phyloP scores from a whole-genome alignment of 1,140 invertebrate genomes.

The Listronotus oregonensis region DNA sequence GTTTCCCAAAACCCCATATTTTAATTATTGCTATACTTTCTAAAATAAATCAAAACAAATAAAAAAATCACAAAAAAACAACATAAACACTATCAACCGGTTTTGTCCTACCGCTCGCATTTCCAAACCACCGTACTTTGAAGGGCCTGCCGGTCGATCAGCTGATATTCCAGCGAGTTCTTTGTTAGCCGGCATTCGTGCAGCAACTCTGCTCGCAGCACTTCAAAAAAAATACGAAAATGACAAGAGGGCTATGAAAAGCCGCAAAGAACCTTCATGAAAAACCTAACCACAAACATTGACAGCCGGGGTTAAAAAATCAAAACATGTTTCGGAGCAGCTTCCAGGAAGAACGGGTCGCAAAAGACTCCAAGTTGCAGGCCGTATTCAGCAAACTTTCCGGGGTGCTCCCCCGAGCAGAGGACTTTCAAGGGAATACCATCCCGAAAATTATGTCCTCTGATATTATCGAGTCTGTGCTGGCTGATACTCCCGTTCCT shows the following conservation, averaged over 20 bases:
- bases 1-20: no score
- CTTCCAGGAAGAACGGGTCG: slow-evolving; percentile 44
- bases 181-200: slow-evolving; percentile 44
- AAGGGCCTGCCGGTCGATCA: slow-evolving; percentile 42
- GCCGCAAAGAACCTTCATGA: slow-evolving; percentile 9
- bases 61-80: not conserved
- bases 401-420: slow-evolving; percentile 46
- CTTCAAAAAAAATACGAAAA: slow-evolving; percentile 13
- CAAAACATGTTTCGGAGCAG: slow-evolving; percentile 43
- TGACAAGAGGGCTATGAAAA: slow-evolving; percentile 31
- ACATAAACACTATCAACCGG: not conserved
- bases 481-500: slow-evolving; percentile 47
- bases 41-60: not conserved
- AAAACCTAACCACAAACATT: slow-evolving; percentile 15
- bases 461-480: slow-evolving; percentile 51
- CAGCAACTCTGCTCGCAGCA: slow-evolving; percentile 12
- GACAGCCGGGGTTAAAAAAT: slow-evolving; percentile 24
- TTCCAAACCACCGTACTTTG: slow-evolving; percentile 9
- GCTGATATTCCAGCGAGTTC: slow-evolving; percentile 46
- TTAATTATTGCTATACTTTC: no score
- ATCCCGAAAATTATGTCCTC: slow-evolving; percentile 50
- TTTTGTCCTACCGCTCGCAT: slow-evolving; percentile 7
- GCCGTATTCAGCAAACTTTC: slow-evolving; percentile 49
- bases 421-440: slow-evolving; percentile 42
- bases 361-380: slow-evolving; percentile 45